A percentile compares a stretch with the other conserved stretches of the same genome.
phyloP scores from a whole-genome alignment of 2,113 vertebrate genomes.

The Irena cyanogastra region DNA sequence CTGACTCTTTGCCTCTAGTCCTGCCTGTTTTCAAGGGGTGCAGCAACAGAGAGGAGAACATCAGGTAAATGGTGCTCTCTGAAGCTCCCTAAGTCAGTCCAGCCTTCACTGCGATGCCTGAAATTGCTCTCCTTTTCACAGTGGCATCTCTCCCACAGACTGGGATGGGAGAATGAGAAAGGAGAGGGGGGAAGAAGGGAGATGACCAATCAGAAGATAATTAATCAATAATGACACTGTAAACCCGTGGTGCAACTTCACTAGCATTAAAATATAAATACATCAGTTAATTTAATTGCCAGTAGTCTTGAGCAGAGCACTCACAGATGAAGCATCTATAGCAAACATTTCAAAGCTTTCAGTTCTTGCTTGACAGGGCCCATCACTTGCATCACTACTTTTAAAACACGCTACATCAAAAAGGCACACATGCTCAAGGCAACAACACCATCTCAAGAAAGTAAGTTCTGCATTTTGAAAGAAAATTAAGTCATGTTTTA shows the following conservation, averaged over 20 bases:
- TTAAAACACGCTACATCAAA: background rate
- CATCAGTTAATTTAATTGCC: background rate
- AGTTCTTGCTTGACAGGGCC: background rate
- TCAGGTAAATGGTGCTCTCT: background rate
- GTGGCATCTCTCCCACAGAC: background rate
- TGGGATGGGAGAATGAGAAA: rapidly evolving
- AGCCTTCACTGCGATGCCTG: background rate
- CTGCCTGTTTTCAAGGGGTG: background rate
- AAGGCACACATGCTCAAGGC: background rate
- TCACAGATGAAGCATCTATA: background rate
- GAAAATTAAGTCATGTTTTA: background rate
- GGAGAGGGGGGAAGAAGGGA: rapidly evolving
- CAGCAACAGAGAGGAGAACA: background rate
- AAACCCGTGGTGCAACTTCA: background rate
- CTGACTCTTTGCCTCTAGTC: background rate
- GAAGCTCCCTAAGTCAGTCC: background rate
- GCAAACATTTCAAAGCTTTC: background rate
- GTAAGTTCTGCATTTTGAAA: background rate
- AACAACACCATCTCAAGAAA: background rate
- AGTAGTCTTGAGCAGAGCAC: background rate
- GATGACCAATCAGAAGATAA: background rate
- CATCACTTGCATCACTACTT: background rate
- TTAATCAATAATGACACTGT: background rate
- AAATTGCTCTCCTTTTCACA: background rate
- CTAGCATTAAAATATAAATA: background rate